Conservation (phyloP, 2,797 vertebrate genomes). For the Tarsius wallacei region DNA sequence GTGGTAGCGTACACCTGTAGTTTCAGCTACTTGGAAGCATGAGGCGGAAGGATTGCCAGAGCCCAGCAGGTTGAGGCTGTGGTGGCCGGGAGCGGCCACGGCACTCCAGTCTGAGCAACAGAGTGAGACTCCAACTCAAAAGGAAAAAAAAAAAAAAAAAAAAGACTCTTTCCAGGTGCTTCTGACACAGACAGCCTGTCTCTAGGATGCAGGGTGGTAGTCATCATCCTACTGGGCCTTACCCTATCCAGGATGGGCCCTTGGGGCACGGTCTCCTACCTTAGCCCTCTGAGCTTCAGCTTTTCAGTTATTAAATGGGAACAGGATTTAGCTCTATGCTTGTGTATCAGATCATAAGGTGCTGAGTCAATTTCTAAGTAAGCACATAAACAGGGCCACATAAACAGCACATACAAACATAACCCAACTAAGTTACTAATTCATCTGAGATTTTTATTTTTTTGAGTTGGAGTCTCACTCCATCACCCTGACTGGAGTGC, state of each 20-base stretch:
- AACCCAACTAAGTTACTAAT: conserved; percentile 52
- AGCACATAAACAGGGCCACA: not conserved
- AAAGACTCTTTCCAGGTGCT: conserved; percentile 17
- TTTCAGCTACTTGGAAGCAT: too few relatives aligned
- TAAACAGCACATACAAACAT: conserved; percentile 26
- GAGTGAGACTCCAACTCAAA: too few relatives aligned
- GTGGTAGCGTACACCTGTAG: too few relatives aligned
- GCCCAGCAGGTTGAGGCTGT: too few relatives aligned
- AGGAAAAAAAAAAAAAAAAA: too few relatives aligned
- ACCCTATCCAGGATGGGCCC: conserved; percentile 31
- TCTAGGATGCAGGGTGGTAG: not conserved
- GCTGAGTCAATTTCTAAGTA: conserved; percentile 52
- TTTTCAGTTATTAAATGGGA: conserved; percentile 45
- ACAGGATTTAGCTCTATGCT: conserved; percentile 19
- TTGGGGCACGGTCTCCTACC: not conserved
- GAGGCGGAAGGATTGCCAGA: too few relatives aligned
- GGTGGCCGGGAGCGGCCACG: too few relatives aligned
- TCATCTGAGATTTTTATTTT: not conserved
- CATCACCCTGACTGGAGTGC: too few relatives aligned
- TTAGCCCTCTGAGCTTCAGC: conserved; percentile 16
- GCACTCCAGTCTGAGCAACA: too few relatives aligned
- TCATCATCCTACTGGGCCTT: not conserved
- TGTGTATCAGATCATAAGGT: conserved; percentile 8
- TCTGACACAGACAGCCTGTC: not conserved
- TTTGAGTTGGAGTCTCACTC: too few relatives aligned